Percentiles rank a stretch among this genome's conserved stretches.
Conservation (phyloP, 2,888 invertebrate genomes). For the Acanthoscelides obtectus region DNA sequence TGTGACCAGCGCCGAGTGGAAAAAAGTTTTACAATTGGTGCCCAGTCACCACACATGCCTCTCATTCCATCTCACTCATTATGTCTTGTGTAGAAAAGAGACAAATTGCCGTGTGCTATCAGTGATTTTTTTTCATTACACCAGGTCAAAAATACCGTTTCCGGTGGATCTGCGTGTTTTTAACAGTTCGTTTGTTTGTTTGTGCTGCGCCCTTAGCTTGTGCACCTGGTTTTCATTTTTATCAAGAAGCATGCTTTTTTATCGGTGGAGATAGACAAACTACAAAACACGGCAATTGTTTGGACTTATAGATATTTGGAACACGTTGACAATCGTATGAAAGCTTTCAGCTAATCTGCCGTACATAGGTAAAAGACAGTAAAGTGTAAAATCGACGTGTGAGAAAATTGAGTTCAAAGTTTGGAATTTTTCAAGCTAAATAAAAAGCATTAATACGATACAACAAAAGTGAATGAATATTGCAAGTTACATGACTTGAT, state of each 20-base stretch:
- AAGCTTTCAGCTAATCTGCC: no score
- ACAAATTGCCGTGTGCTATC: conserved; percentile 23
- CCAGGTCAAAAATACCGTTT: conserved; percentile 32
- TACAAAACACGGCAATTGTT: background rate
- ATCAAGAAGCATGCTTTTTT: background rate
- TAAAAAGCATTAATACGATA: no score
- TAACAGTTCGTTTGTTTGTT: conserved; percentile 24
- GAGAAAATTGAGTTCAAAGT: no score
- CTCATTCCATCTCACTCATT: background rate
- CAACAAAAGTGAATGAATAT: no score
- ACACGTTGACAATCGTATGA: no score
- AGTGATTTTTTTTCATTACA: conserved; percentile 22
- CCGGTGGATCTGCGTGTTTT: conserved; percentile 34
- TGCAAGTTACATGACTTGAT: no score
- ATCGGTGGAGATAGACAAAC: background rate
- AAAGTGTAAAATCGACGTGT: no score
- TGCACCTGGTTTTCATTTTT: background rate
- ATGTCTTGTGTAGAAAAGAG: conserved; percentile 7
- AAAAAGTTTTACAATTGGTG: background rate
- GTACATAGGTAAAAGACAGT: no score
- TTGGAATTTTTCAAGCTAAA: no score
- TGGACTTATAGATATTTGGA: background rate
- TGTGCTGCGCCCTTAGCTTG: conserved; percentile 16
- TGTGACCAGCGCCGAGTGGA: conserved; percentile 3
- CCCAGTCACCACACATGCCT: background rate